Conservation (phyloP, 1,140 invertebrate genomes). For the Telenomus remus region DNA sequence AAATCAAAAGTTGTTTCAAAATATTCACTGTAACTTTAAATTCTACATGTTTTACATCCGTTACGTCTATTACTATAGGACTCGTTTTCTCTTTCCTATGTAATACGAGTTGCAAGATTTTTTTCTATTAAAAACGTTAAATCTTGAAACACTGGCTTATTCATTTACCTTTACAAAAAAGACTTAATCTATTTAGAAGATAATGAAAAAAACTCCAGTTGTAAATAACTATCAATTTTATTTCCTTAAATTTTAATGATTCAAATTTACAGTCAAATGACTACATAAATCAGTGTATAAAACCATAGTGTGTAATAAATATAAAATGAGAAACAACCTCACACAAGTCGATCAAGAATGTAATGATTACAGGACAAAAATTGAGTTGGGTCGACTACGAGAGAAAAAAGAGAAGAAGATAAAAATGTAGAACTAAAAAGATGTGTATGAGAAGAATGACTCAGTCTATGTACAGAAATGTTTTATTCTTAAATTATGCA, state of each 20-base stretch:
- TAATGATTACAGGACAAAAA: slow-evolving; percentile 26
- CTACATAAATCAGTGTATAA: slow-evolving; percentile 34
- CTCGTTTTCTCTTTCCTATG: too few relatives aligned
- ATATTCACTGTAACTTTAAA: background rate
- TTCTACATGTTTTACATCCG: too few relatives aligned
- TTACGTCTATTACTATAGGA: too few relatives aligned
- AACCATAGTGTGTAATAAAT: slow-evolving; percentile 34
- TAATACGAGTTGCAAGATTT: too few relatives aligned
- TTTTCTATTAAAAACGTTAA: too few relatives aligned
- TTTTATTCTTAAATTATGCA: slow-evolving; percentile 78
- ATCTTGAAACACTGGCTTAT: too few relatives aligned
- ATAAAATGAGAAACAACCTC: slow-evolving; percentile 39
- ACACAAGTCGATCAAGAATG: slow-evolving; percentile 18
- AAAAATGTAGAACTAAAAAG: slow-evolving; percentile 28
- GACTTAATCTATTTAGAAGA: background rate
- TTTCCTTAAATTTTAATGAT: slow-evolving; percentile 48
- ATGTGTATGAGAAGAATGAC: slow-evolving; percentile 49
- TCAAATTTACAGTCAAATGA: slow-evolving; percentile 46
- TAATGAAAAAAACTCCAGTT: background rate
- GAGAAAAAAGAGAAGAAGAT: slow-evolving; percentile 4
- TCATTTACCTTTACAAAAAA: too few relatives aligned
- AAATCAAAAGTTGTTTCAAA: background rate
- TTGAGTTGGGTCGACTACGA: background rate
- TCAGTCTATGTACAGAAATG: slow-evolving; percentile 76
- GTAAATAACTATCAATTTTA: slow-evolving; percentile 2